These are phyloP conservation scores for Meriones unguiculatus DNA, from an alignment of 2,113 vertebrate genomes.

Conservation along the genomic window DNA sequence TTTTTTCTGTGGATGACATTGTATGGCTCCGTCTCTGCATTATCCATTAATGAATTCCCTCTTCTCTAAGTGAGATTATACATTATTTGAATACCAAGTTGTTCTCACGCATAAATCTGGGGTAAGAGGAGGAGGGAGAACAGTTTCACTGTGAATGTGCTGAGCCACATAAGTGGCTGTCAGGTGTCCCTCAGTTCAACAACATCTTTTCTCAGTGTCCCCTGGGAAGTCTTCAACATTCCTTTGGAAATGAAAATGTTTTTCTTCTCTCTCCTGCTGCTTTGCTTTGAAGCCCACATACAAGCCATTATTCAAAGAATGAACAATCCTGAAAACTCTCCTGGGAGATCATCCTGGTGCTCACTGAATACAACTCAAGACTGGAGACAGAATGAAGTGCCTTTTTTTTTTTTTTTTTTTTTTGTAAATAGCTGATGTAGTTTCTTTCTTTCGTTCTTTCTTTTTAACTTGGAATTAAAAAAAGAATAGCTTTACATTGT, in stretches of 20 bases:
- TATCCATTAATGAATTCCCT: conserved; percentile 74
- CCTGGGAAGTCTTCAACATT: conserved; percentile 76
- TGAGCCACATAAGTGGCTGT: conserved; percentile 68
- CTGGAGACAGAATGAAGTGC: conserved; percentile 8
- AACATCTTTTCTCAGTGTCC: conserved; percentile 72
- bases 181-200: conserved; percentile 69
- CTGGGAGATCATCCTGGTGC: conserved; percentile 55
- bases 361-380: conserved; percentile 58
- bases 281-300: conserved; percentile 75
- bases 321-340: conserved; percentile 74
- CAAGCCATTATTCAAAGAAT: conserved; percentile 78
- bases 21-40: conserved; percentile 39
- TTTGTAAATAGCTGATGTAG: conserved; percentile 45
- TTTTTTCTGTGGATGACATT: conserved; percentile 50
- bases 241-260: conserved; percentile 77
- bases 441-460: background rate
- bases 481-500: conserved; percentile 16
- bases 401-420: background rate
- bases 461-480: background rate
- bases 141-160: conserved; percentile 52
- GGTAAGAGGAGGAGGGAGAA: conserved; percentile 33
- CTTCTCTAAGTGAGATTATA: conserved; percentile 55
- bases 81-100: conserved; percentile 76
- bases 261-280: conserved; percentile 69
- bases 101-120: conserved; percentile 63